Evolutionary conservation across 2,797 vertebrate genomes (phyloP), one percentile per base, ranked within the genome.

Genomic region (Tangara arthus): DNA sequence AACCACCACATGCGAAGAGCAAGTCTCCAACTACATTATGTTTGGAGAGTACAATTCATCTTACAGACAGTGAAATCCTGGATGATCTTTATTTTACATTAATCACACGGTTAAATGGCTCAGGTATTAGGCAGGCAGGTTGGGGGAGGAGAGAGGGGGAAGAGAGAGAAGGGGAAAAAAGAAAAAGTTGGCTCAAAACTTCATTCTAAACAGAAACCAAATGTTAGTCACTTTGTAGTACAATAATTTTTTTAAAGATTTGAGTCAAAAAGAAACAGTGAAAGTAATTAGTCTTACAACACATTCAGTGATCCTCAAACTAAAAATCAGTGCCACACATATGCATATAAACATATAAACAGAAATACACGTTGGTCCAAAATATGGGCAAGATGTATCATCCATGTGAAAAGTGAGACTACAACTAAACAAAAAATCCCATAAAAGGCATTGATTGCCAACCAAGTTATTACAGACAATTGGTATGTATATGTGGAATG

Each of bases 181-280:
- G 35, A 44, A 65, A 66, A 65, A 56, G 2, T 49, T 94, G 77
- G 59, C 85, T 88, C 63, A 37, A 46, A 73, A 70, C 8, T 65
- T 82, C 23, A 50, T 66, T 44, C 70, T 47, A 86, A 95, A 94
- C 35, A 83, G 63, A 83, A 95, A 95, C 52, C 88, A 96, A 94
- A 79, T 79, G 70, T 83, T 63, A 72, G 34, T 23, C 27, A 61
- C 68, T 84, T 65, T 83, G 37, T 94, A 94, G 66, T 70, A 53
- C 34, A 13, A 19, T 60, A 60, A 69, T 12, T 37, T 86, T 86
- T 49, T 59, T 15, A 65, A 65, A 66, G 4, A 12, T 52, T 70
- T 61, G 16, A 80, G 41, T 90, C 57, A 66, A 89, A 89, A 81
- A 56, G 44, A 82, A 84, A 35, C 15, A 66, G 41, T 35, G 56